Percentiles rank a stretch among this genome's conserved stretches.
Evolutionary conservation across 1,140 invertebrate species (phyloP).

Genomic region (Latrodectus geometricus): DNA sequence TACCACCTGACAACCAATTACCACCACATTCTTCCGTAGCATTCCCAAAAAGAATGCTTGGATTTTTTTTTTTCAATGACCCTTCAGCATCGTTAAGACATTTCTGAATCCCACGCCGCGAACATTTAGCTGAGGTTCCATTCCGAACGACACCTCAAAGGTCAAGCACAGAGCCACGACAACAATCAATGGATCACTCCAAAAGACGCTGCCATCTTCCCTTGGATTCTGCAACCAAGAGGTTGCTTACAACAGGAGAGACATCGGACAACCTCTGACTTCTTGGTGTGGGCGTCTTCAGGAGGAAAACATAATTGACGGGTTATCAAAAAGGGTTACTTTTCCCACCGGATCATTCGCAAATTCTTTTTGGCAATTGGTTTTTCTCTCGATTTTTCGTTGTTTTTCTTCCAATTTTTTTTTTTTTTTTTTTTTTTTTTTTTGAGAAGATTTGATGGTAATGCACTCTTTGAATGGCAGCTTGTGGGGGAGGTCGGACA

Average conservation of each 20-base stretch:
- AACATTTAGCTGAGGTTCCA: neutral
- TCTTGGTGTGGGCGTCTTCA: neutral
- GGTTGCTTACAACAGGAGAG: neutral
- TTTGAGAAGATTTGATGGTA: neutral
- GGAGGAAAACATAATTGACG: neutral
- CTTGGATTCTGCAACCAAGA: neutral
- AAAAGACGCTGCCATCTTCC: too few relatives aligned
- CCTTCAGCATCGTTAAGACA: neutral
- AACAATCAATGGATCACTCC: neutral
- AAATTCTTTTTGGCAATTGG: neutral
- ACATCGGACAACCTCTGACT: neutral
- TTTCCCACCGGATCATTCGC: neutral
- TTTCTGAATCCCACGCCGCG: neutral
- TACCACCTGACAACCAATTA: neutral
- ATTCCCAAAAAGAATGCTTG: neutral
- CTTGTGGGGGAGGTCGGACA: neutral
- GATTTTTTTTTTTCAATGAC: neutral
- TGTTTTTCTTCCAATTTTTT: neutral
- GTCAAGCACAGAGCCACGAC: neutral
- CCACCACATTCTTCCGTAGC: neutral
- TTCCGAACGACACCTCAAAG: neutral
- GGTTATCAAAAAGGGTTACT: neutral
- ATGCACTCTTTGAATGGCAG: neutral
- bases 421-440: too few relatives aligned
- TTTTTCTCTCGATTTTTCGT: too few relatives aligned